Evolutionary conservation across 2,113 vertebrate species (phyloP).

Genomic region (Sinocyclocheilus anophthalmus): DNA sequence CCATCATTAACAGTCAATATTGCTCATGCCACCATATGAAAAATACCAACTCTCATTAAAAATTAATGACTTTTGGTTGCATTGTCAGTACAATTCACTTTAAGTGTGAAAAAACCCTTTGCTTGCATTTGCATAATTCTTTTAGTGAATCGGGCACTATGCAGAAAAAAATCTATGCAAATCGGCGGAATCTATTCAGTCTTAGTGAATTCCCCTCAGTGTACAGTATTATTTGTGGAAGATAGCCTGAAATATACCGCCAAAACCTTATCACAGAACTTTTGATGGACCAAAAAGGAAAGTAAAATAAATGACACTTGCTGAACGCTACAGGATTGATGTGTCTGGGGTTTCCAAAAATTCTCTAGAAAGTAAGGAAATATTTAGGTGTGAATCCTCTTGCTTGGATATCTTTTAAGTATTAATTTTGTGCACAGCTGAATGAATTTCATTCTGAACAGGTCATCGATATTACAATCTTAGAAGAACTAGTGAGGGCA

Average conservation of each 20-base stretch:
- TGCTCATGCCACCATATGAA: background rate
- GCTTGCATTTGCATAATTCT: slow-evolving; percentile 10
- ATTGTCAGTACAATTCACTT: background rate
- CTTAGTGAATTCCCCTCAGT: background rate
- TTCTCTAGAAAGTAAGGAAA: background rate
- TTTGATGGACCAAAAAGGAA: background rate
- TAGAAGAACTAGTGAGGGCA: no score
- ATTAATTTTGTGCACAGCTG: background rate
- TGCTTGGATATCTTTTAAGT: background rate
- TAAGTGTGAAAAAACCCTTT: slow-evolving; percentile 9
- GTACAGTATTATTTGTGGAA: background rate
- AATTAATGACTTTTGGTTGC: background rate
- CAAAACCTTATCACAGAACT: background rate
- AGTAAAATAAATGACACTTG: background rate
- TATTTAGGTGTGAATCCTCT: slow-evolving; percentile 5
- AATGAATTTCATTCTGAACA: no score
- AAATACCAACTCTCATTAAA: slow-evolving; percentile 2
- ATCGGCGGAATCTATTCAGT: background rate
- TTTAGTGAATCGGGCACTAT: background rate
- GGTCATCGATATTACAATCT: no score
- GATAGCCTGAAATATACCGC: background rate
- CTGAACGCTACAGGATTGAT: background rate
- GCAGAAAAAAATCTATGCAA: background rate
- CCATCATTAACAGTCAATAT: background rate
- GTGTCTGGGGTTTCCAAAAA: background rate